These are phyloP conservation scores for Lutjanus argentimaculatus DNA, from an alignment of 2,797 vertebrate species.

Conservation along the genomic window DNA sequence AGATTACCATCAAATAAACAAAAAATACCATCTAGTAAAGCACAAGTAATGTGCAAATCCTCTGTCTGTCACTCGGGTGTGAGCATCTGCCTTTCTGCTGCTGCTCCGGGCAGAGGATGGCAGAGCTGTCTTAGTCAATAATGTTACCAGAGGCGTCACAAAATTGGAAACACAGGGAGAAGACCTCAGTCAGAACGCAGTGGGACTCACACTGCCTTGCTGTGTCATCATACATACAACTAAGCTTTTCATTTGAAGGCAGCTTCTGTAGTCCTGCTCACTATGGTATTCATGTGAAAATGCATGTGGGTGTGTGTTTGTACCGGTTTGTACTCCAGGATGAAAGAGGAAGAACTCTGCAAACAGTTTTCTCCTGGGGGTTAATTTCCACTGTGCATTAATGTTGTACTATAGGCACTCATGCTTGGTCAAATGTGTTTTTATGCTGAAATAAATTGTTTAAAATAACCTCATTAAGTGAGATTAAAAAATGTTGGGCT, in stretches of 20 bases:
- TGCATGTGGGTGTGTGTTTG: neutral
- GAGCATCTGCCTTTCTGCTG: slow-evolving; percentile 53
- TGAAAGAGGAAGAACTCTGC: slow-evolving; percentile 32
- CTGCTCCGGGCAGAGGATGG: slow-evolving; percentile 19
- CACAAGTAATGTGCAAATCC: neutral
- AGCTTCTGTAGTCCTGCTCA: neutral
- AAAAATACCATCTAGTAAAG: slow-evolving; percentile 49
- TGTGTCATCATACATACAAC: slow-evolving; percentile 22
- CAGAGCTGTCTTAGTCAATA: slow-evolving; percentile 39
- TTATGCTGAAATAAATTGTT: neutral
- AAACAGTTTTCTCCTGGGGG: slow-evolving; percentile 48
- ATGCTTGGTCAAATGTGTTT: neutral
- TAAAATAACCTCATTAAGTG: neutral
- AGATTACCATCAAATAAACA: slow-evolving; percentile 73
- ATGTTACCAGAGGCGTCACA: slow-evolving; percentile 30
- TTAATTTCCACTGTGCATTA: slow-evolving; percentile 28
- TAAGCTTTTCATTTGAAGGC: slow-evolving; percentile 24
- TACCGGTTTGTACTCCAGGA: neutral
- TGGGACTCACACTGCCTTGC: slow-evolving; percentile 17
- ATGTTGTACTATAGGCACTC: slow-evolving; percentile 1
- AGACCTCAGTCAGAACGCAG: slow-evolving; percentile 9
- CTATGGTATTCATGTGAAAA: slow-evolving; percentile 16
- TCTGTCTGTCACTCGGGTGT: slow-evolving; percentile 1
- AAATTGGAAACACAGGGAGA: slow-evolving; percentile 37
- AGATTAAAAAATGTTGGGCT: neutral